Conservation (phyloP, 2,888 invertebrate genomes). For the Diarsia rubi region DNA sequence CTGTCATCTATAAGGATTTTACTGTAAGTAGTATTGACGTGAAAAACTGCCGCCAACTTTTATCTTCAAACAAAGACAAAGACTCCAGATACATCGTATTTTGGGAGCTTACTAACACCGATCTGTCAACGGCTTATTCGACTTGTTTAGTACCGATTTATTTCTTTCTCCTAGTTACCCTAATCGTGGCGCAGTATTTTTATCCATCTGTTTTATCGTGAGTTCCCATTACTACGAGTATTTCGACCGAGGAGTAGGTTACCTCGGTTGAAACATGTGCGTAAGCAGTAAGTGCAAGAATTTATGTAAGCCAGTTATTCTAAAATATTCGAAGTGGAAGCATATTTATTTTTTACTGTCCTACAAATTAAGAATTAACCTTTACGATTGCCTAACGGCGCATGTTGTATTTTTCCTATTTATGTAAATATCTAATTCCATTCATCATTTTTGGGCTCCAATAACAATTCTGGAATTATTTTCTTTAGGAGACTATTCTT, state of each 20-base stretch:
- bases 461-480: conserved; percentile 9
- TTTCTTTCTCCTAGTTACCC: conserved; percentile 56
- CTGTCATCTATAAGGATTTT: conserved; percentile 70
- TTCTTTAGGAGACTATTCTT: conserved; percentile 16
- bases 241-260: conserved; percentile 43
- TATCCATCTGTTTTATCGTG: conserved; percentile 61
- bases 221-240: conserved; percentile 55
- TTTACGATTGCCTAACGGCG: background rate
- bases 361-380: background rate
- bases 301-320: conserved; percentile 23
- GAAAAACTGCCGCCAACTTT: conserved; percentile 50
- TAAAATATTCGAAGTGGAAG: conserved; percentile 3
- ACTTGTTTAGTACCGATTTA: conserved; percentile 58
- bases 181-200: conserved; percentile 62
- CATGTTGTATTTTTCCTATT: background rate
- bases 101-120: conserved; percentile 56
- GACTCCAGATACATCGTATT: conserved; percentile 45
- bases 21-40: conserved; percentile 41
- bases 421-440: background rate
- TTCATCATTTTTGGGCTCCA: conserved; percentile 9
- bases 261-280: conserved; percentile 35
- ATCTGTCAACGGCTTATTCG: conserved; percentile 60
- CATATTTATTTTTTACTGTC: background rate
- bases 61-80: conserved; percentile 51
- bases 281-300: conserved; percentile 23